phyloP scores from a whole-genome alignment of 2,797 vertebrate genomes.

The Allenopithecus nigroviridis region DNA sequence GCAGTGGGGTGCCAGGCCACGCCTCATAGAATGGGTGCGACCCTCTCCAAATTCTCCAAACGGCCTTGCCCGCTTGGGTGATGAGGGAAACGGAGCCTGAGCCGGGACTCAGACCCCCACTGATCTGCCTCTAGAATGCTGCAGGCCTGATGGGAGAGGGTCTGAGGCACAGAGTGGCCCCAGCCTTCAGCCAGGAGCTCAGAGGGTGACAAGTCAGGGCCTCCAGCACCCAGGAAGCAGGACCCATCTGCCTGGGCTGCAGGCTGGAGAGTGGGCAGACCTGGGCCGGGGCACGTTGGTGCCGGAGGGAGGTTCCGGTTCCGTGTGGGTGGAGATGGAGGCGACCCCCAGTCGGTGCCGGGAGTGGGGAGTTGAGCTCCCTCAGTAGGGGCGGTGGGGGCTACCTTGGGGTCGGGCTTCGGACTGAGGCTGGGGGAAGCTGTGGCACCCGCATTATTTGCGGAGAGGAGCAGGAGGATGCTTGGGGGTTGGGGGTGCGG shows the following conservation, averaged over 20 bases:
- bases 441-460: conserved; percentile 16
- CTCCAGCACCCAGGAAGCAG: not conserved
- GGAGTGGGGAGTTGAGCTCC: not conserved
- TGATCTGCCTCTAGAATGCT: not conserved
- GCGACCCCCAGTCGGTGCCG: not conserved
- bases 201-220: not conserved
- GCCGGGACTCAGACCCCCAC: not conserved
- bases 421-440: not conserved
- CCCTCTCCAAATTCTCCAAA: not conserved
- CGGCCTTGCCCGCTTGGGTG: not conserved
- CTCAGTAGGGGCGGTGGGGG: not conserved
- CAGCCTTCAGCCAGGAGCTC: not conserved
- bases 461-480: not conserved
- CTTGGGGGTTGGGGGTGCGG: conserved; percentile 21
- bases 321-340: not conserved
- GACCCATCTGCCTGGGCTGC: not conserved
- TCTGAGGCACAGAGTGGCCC: not conserved
- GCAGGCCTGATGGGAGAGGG: not conserved
- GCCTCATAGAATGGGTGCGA: not conserved
- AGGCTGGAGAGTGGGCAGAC: not conserved
- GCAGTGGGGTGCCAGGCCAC: not conserved
- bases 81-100: not conserved
- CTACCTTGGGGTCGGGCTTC: not conserved
- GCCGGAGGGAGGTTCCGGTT: not conserved
- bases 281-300: not conserved